Evolutionary conservation across 2,888 invertebrate species (phyloP), one percentile per base, ranked within the genome.

Genomic region (Lottia scabra): DNA sequence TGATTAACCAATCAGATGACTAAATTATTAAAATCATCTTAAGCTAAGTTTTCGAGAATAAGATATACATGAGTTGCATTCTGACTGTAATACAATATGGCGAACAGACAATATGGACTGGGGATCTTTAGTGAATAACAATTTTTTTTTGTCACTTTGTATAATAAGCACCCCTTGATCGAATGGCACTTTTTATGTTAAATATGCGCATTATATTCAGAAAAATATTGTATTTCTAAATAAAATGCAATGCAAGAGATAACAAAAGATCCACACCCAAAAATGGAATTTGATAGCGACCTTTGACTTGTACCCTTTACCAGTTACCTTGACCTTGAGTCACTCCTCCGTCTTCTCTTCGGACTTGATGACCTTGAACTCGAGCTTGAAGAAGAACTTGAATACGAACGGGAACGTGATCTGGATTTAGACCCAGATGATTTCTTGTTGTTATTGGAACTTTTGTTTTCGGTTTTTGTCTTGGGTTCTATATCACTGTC

Each of bases 401-500:
- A 77, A 38, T 76, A 67, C 44, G 83, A 83, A 44, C 77, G 68
- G 15, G 81, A 78, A 13, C 79, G 75, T 45, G 81, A 81, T 10
- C 76, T 69, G 62, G 78, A 76, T 23, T 68, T 69, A 65, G 73
- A 73, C 8, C 44, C 62, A n/a, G 71, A 71, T 43, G 71, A 71
- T 38, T 70, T 46, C 15, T 48, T 65, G 5, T 6, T 38, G 38
- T 38, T 38, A 10, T 16, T 43, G 65, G 38, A 26, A 64, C 13
- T 23, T 38, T 43, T 65, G n/a, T 27, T 16, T 26, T 45, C 67
- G 45, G 76, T 74, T 64, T 72, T 74, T 4, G 75, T 63, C 16
- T 43, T 78, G n/a, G 80, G 92, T 65, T 92, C 92, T 75, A 93
- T 93, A 74, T 93, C 94, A 93, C 94, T 94, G 68, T 87, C 90